Conservation (phyloP, 2,888 invertebrate genomes). For the Heliconius hortense region DNA sequence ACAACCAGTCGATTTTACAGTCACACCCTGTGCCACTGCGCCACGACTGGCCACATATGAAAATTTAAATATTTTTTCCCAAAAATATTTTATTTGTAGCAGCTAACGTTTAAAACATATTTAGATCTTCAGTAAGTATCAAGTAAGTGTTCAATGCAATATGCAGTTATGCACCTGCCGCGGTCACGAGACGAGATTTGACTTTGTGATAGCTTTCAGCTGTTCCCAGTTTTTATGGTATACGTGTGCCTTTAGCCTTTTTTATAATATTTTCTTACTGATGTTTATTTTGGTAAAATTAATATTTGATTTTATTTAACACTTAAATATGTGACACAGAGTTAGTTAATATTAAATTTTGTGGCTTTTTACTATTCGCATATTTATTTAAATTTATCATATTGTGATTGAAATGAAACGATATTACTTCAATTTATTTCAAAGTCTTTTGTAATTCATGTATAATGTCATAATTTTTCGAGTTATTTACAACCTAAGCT, state of each 20-base stretch:
- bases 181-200: slow-evolving; percentile 31
- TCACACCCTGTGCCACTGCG: no score
- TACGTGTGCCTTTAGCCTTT: not conserved
- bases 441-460: not conserved
- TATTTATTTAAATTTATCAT: no score
- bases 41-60: no score
- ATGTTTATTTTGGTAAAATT: not conserved
- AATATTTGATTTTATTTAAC: not conserved
- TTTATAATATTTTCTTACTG: not conserved
- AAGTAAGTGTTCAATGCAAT: not conserved
- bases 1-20: no score
- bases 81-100: not conserved
- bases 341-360: not conserved
- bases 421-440: not conserved
- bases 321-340: no score
- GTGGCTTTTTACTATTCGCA: no score
- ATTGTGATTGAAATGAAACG: no score
- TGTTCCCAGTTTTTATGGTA: slow-evolving; percentile 15
- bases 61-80: no score
- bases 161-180: slow-evolving; percentile 25
- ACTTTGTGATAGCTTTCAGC: slow-evolving; percentile 18
- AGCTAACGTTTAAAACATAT: not conserved
- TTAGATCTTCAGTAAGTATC: slow-evolving; percentile 12
- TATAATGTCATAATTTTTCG: not conserved
- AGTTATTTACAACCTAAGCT: not conserved